Conservation (phyloP, 2,888 invertebrate species). For the Pimpla rufipes region DNA sequence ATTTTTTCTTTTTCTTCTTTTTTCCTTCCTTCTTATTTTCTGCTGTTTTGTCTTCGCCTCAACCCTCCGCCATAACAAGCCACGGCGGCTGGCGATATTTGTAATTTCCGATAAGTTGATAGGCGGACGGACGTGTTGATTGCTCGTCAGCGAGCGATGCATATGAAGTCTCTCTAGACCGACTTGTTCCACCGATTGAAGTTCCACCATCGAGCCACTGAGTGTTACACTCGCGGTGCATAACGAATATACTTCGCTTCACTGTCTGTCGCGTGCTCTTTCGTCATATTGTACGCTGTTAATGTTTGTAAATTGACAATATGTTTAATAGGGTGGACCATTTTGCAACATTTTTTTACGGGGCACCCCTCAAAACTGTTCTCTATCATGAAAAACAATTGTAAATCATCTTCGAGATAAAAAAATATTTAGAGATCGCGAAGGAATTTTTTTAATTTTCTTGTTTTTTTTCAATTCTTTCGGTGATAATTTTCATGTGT, state of each 20-base stretch:
- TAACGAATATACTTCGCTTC: not conserved
- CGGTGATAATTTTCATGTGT: too few species aligned
- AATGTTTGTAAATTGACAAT: not conserved
- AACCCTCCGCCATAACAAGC: not conserved
- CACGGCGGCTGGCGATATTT: not conserved
- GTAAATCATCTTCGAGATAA: too few species aligned
- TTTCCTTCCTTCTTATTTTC: not conserved
- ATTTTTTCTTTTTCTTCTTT: not conserved
- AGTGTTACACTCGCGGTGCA: not conserved
- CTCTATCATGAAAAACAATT: too few species aligned
- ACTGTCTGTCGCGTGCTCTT: too few species aligned
- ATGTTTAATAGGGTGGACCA: too few species aligned
- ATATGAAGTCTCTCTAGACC: too few species aligned
- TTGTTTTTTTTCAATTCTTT: too few species aligned
- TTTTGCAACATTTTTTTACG: too few species aligned
- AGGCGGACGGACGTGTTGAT: conserved; percentile 46
- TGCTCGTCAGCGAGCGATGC: conserved; percentile 19
- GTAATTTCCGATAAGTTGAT: conserved; percentile 25
- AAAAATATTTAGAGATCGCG: too few species aligned
- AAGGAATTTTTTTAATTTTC: too few species aligned
- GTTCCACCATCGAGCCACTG: not conserved
- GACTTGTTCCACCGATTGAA: not conserved
- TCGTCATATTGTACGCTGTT: not conserved
- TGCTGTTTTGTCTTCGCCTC: too few species aligned
- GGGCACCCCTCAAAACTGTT: too few species aligned